phyloP scores from a whole-genome alignment of 2,888 invertebrate genomes.

The Euzetes globulus region DNA sequence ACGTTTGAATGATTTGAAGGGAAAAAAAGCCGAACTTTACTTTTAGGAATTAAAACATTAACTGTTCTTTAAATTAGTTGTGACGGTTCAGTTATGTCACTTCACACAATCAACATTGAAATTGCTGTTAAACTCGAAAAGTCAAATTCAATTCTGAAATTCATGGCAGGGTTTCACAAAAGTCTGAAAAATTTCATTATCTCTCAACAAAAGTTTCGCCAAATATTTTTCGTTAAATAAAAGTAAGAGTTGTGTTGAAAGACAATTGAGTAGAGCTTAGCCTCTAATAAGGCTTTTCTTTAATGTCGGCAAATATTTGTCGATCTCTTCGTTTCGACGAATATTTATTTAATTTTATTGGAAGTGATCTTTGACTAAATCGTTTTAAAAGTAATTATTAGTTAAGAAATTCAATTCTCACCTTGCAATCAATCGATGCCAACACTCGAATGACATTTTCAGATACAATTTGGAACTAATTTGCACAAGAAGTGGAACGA shows the following conservation, averaged over 20 bases:
- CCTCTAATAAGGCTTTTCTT: neutral
- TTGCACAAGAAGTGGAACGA: neutral
- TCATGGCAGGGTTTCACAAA: neutral
- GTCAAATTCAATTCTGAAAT: neutral
- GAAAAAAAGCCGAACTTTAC: neutral
- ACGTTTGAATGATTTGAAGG: no score
- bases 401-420: neutral
- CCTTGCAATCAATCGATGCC: neutral
- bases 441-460: neutral
- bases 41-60: neutral
- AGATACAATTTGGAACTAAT: neutral
- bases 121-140: neutral
- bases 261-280: neutral
- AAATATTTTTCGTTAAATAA: neutral
- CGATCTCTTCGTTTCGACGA: neutral
- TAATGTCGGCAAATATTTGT: conserved; percentile 10
- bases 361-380: neutral
- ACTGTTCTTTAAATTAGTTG: neutral
- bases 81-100: no score
- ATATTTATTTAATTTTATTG: neutral
- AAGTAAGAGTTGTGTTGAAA: neutral
- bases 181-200: conserved; percentile 6
- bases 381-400: neutral
- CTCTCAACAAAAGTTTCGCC: neutral
- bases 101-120: neutral